phyloP scores from a whole-genome alignment of 1,140 invertebrate genomes.

The Zaprionus nigranus region DNA sequence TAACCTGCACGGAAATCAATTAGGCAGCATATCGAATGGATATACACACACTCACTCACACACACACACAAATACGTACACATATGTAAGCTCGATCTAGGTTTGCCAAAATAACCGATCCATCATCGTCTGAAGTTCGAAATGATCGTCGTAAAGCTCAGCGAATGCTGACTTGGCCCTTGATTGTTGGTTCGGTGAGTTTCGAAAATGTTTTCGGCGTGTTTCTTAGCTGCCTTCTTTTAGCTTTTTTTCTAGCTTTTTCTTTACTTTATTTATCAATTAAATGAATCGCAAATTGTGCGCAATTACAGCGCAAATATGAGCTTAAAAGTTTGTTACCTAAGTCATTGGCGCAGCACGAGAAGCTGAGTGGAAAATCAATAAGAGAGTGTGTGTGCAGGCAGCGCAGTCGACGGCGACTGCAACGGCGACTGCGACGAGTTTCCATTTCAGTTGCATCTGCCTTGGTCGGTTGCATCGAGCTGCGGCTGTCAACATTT shows the following conservation, averaged over 20 bases:
- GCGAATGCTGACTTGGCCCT: conserved; percentile 40
- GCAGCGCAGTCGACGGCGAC: background rate
- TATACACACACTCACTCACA: conserved; percentile 29
- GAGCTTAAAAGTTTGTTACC: conserved; percentile 42
- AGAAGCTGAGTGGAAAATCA: conserved; percentile 5
- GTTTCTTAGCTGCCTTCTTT: background rate
- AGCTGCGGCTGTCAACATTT: conserved; percentile 47
- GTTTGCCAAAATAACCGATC: conserved; percentile 56
- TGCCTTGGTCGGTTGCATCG: conserved; percentile 18
- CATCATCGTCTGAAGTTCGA: conserved; percentile 47
- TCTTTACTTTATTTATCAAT: conserved; percentile 55
- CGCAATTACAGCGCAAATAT: conserved; percentile 64
- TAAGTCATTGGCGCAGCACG: conserved; percentile 29
- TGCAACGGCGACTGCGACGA: background rate
- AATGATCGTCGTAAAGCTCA: conserved; percentile 31
- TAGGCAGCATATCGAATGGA: conserved; percentile 53
- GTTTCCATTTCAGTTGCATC: conserved; percentile 33
- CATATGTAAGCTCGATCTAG: conserved; percentile 30
- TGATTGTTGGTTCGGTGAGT: conserved; percentile 32
- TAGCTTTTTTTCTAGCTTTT: background rate
- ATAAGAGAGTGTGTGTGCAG: background rate
- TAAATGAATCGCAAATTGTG: conserved; percentile 66
- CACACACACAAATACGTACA: conserved; percentile 26
- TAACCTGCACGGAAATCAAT: conserved; percentile 77
- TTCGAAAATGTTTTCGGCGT: conserved; percentile 30